A percentile compares a stretch with the other conserved stretches of the same genome.
These are phyloP conservation scores for Drosophila carrolli DNA, from an alignment of 1,140 invertebrate genomes.

Conservation along the genomic window DNA sequence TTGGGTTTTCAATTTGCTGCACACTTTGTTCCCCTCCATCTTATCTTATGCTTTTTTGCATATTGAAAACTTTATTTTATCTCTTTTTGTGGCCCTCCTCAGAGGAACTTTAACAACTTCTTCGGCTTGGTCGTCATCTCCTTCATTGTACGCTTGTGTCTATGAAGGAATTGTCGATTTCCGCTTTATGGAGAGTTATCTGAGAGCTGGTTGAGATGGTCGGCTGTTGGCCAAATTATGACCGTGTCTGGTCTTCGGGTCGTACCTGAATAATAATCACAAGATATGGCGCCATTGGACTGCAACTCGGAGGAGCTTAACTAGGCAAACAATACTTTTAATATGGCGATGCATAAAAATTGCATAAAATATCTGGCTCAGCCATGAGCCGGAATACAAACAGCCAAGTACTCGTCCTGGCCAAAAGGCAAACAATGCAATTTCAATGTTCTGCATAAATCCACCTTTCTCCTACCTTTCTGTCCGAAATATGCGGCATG, in stretches of 20 bases:
- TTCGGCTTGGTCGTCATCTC: conserved; percentile 43
- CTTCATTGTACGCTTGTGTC: conserved; percentile 24
- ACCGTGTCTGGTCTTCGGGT: conserved; percentile 23
- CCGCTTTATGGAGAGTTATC: conserved; percentile 29
- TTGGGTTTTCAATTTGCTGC: conserved; percentile 81
- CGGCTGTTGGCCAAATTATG: conserved; percentile 32
- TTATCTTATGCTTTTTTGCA: conserved; percentile 37
- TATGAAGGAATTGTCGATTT: conserved; percentile 62
- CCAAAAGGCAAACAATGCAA: conserved; percentile 81
- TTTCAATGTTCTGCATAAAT: conserved; percentile 44
- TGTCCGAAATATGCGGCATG: conserved; percentile 63
- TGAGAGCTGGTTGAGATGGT: conserved; percentile 29
- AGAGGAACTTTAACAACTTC: conserved; percentile 72
- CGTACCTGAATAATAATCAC: conserved; percentile 46
- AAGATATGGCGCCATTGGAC: conserved; percentile 63
- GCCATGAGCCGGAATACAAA: conserved; percentile 72
- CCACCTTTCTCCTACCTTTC: not conserved
- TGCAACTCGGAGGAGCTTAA: conserved; percentile 62
- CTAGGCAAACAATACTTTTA: conserved; percentile 72
- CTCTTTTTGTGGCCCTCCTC: conserved; percentile 39
- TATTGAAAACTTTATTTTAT: conserved; percentile 63
- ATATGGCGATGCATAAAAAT: conserved; percentile 71
- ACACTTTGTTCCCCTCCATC: conserved; percentile 61
- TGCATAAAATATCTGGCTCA: conserved; percentile 59
- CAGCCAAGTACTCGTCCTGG: conserved; percentile 54